Base-by-base conservation (phyloP, 2,113 vertebrate species). In the Catharus fuscescens region DNA sequence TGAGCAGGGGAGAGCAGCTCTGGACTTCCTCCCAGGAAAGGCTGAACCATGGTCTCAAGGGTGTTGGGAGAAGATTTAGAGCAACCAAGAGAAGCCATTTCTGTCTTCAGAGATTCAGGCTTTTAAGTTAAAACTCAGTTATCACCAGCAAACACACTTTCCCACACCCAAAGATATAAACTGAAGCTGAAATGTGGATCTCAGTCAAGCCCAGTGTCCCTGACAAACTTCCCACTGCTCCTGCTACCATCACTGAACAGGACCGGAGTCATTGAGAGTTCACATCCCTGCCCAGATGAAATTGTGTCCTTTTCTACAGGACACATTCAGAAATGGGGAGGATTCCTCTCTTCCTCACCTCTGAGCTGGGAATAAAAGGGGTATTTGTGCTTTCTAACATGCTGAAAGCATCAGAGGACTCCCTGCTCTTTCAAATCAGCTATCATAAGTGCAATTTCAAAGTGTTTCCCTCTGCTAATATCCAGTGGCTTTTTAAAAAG, bases 401-500 rank as follows among this genome's bases (percentile, higher is more conserved):
- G 32, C 86, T 90, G 65, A 74, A 94, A 92, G 54, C 85, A 73
- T 65, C 78, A 86, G 88, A 94, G 77, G 17, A 59, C 91, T 83
- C 88, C 24, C 52, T 81, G 83, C 65, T 91, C 69, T 44, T 80
- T 91, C 84, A 86, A 93, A 84, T 40, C 71, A 72, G 8, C 64
- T 29, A 78, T 42, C 71, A 12, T 16, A 94, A 89, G 56, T 40
- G 83, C 77, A 84, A 72, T 96, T 93, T 93, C 91, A 71, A 92
- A 96, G 52, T 52, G 66, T 92, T 94, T 86, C 88, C 73, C 83
- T 86, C 80, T 67, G 50, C 80, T 95, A 90, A 91, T 84, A 95
- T 74, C 80, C 77, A 95, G 88, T 60, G 86, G 91, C 83, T 95
- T 95, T 96, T 96, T 71, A 84, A 96, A 95, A 93, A 92, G 83